Conservation (phyloP, 2,888 invertebrate species). For the Nineta flava region DNA sequence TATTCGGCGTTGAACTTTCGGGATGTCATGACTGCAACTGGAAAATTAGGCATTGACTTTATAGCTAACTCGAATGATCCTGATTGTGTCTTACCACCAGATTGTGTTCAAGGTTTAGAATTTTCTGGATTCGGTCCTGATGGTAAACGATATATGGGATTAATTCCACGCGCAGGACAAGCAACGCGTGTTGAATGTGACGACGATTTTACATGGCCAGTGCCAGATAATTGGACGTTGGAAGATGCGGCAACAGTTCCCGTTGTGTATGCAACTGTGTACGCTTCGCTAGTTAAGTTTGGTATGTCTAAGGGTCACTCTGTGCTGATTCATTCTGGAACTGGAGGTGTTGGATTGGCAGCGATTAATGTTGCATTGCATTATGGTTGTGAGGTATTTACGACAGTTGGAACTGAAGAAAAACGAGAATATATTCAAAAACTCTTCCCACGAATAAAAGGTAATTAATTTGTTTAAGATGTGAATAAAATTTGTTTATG, state of each 20-base stretch:
- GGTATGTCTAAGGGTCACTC: constrained; percentile 64
- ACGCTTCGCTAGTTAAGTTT: constrained; percentile 38
- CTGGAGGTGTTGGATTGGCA: constrained; percentile 75
- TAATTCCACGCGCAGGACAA: constrained; percentile 33
- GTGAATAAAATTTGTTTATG: neutral
- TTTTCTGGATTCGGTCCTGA: constrained; percentile 30
- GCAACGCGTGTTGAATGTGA: constrained; percentile 36
- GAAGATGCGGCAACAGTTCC: constrained; percentile 65
- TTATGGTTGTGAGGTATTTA: constrained; percentile 40
- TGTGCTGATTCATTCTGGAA: constrained; percentile 74
- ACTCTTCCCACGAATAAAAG: constrained; percentile 5
- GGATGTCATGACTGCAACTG: constrained; percentile 42
- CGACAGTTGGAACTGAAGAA: constrained; percentile 40
- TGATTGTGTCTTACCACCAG: constrained; percentile 42
- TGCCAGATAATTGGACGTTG: constrained; percentile 56
- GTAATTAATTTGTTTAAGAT: neutral
- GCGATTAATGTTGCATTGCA: constrained; percentile 43
- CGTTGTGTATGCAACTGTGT: constrained; percentile 54
- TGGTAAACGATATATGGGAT: constrained; percentile 25
- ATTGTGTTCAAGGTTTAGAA: constrained; percentile 48
- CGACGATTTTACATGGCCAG: constrained; percentile 38
- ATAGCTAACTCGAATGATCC: constrained; percentile 26
- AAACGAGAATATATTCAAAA: constrained; percentile 37
- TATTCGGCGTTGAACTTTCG: constrained; percentile 40
- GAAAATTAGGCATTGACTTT: constrained; percentile 38